phyloP scores from a whole-genome alignment of 2,797 vertebrate genomes.

The Oceanodroma leucorhoa region DNA sequence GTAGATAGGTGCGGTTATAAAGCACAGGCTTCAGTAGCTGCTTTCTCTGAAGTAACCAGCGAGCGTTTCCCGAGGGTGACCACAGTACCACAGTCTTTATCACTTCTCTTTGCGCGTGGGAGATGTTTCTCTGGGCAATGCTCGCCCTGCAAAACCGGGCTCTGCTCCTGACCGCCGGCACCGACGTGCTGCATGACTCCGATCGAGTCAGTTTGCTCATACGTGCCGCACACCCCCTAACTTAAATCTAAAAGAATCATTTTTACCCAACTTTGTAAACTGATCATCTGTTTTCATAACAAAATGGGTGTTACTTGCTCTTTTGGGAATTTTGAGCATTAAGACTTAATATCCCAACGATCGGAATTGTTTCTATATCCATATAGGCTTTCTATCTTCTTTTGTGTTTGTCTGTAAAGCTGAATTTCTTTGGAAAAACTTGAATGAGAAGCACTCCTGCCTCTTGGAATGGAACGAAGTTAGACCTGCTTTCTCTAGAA shows the following conservation, averaged over 20 bases:
- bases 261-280: neutral
- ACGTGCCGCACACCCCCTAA: neutral
- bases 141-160: rapidly evolving
- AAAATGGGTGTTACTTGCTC: neutral
- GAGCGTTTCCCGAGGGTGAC: neutral
- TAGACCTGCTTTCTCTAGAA: neutral
- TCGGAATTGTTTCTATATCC: neutral
- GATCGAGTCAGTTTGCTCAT: rapidly evolving
- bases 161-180: neutral
- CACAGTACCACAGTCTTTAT: neutral
- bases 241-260: neutral
- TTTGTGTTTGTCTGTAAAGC: neutral
- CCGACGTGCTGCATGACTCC: rapidly evolving
- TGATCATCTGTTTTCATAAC: neutral
- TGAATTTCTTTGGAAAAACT: neutral
- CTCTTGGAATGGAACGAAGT: neutral
- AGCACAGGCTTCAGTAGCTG: neutral
- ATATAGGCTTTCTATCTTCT: neutral
- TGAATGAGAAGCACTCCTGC: neutral
- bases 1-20: neutral
- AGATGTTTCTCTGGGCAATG: neutral
- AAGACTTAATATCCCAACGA: neutral
- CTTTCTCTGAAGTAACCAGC: neutral
- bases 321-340: neutral
- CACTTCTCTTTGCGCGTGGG: neutral